These are phyloP conservation scores for Anguilla rostrata DNA, from an alignment of 2,113 vertebrate genomes.

Conservation along the genomic window DNA sequence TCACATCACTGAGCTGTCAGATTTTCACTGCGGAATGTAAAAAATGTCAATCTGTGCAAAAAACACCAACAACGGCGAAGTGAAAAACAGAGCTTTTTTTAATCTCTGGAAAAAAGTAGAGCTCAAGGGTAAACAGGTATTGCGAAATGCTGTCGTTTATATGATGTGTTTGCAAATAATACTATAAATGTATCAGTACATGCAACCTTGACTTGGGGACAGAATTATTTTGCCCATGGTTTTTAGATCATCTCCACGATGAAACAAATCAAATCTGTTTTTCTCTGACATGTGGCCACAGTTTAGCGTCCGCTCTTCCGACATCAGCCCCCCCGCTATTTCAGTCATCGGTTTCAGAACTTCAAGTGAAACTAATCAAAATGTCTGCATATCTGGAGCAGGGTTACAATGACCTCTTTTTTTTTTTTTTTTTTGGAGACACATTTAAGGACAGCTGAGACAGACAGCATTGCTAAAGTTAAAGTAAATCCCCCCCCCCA, in stretches of 20 bases:
- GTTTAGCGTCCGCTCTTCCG: not conserved
- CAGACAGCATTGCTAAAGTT: not conserved
- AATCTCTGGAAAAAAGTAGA: not conserved
- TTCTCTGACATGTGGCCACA: not conserved
- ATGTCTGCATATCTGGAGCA: not conserved
- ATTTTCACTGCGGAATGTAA: not conserved
- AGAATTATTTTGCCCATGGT: not conserved
- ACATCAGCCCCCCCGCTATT: not conserved
- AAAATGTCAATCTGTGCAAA: not conserved
- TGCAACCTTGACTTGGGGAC: not conserved
- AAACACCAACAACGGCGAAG: not conserved
- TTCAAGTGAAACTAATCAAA: not conserved
- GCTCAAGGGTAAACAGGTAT: not conserved
- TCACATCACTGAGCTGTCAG: not conserved
- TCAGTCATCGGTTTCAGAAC: not conserved
- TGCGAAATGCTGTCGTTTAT: not conserved
- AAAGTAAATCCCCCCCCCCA: not conserved
- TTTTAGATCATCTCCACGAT: not conserved
- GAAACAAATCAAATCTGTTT: slow-evolving; percentile 5
- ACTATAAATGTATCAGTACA: not conserved
- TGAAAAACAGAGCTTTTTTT: not conserved
- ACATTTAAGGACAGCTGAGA: not conserved
- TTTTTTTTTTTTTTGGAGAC: not conserved
- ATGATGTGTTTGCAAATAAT: not conserved
- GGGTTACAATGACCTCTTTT: not conserved